Percentiles rank a stretch among this genome's conserved stretches.
Evolutionary conservation across 2,797 vertebrate species (phyloP).

Genomic region (Pangasius mekongensis): DNA sequence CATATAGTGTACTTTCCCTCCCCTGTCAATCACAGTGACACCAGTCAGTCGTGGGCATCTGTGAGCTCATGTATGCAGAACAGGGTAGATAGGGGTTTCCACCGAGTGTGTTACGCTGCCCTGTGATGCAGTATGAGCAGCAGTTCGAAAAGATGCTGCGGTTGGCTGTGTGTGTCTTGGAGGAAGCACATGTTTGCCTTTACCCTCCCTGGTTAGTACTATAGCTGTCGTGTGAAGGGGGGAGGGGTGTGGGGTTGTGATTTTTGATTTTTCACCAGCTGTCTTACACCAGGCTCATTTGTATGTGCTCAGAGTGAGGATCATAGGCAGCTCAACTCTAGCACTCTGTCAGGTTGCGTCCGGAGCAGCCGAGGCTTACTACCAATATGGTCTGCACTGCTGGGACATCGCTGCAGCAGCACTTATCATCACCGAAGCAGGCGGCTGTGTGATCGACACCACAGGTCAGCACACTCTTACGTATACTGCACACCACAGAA

Average conservation of each 20-base stretch:
- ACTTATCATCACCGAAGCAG: constrained; percentile 84
- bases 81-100: not conserved
- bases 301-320: constrained; percentile 73
- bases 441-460: constrained; percentile 84
- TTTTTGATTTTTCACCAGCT: not conserved
- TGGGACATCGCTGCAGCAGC: constrained; percentile 86
- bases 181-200: not conserved
- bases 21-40: not conserved
- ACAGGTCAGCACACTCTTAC: constrained; percentile 71
- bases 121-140: not conserved
- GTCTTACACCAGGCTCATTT: not conserved
- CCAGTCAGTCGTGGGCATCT: not conserved
- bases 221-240: not conserved
- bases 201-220: not conserved
- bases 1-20: not conserved
- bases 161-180: not conserved
- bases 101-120: not conserved
- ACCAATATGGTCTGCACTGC: constrained; percentile 87
- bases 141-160: not conserved
- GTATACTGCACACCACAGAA: not conserved
- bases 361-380: constrained; percentile 82
- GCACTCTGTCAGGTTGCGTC: constrained; percentile 80
- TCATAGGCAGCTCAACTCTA: constrained; percentile 85
- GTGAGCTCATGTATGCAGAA: not conserved
- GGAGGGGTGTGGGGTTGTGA: not conserved